Evolutionary conservation across 2,113 vertebrate species (phyloP).

Genomic region (Nansenia antarctica): DNA sequence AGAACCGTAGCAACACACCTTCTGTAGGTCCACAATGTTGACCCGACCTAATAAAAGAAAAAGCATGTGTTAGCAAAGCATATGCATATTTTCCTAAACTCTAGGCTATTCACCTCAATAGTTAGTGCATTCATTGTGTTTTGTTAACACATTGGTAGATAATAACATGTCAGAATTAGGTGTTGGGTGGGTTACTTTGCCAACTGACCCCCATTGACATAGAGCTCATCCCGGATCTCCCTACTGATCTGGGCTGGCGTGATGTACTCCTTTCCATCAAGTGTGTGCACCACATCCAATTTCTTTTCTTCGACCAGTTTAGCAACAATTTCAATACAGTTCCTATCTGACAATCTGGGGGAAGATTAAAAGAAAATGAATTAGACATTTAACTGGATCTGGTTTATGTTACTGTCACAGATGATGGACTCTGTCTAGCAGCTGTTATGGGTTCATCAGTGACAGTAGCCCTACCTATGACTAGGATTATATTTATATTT

Average conservation of each 20-base stretch:
- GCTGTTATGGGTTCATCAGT: no score
- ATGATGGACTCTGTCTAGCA: background rate
- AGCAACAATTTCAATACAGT: slow-evolving; percentile 94
- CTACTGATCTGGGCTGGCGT: slow-evolving; percentile 90
- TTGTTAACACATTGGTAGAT: no score
- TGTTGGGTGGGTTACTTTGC: background rate
- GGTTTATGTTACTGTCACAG: no score
- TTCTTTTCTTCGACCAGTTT: slow-evolving; percentile 91
- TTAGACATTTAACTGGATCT: no score
- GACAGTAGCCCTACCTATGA: no score
- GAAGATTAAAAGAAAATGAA: background rate
- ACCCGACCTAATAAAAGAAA: slow-evolving; percentile 83
- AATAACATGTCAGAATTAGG: no score
- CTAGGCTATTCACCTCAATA: no score
- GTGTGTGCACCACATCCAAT: slow-evolving; percentile 92
- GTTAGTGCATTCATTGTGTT: no score
- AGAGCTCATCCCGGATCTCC: slow-evolving; percentile 93
- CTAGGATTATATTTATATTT: no score
- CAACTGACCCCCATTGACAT: slow-evolving; percentile 84
- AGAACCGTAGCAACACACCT: slow-evolving; percentile 76
- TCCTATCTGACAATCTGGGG: slow-evolving; percentile 89
- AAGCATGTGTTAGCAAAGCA: background rate
- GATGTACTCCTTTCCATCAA: slow-evolving; percentile 96
- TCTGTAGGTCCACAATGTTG: slow-evolving; percentile 95
- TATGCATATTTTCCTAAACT: no score